A percentile compares a stretch with the other conserved stretches of the same genome.
These are phyloP conservation scores for Edolisoma coerulescens DNA, from an alignment of 2,113 vertebrate species.

Conservation along the genomic window DNA sequence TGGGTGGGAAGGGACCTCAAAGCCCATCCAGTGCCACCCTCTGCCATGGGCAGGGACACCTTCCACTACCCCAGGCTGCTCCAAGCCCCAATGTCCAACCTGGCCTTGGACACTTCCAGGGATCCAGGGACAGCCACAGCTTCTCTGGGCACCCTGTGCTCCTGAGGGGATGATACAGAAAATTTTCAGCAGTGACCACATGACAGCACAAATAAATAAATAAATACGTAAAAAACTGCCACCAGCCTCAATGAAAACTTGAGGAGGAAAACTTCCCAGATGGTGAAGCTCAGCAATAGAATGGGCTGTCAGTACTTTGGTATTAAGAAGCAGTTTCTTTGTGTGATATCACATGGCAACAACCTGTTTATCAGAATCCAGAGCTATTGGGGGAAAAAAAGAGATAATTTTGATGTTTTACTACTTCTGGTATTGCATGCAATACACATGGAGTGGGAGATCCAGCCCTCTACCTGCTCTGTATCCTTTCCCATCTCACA, in stretches of 20 bases:
- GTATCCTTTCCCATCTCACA: background rate
- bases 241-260: too few species aligned
- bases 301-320: background rate
- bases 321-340: background rate
- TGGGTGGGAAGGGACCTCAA: background rate
- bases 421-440: background rate
- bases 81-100: fast-evolving
- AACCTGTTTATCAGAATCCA: background rate
- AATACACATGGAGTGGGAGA: background rate
- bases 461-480: background rate
- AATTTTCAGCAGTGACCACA: background rate
- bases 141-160: background rate
- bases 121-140: background rate
- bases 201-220: background rate
- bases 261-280: background rate
- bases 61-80: fast-evolving
- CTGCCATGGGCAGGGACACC: background rate
- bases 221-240: background rate
- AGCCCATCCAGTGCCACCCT: fast-evolving
- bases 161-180: background rate
- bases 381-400: background rate
- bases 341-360: background rate
- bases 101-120: background rate
- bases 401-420: background rate
- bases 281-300: background rate